Base-by-base conservation (phyloP, 2,797 vertebrate species). In the Uromys caudimaculatus region DNA sequence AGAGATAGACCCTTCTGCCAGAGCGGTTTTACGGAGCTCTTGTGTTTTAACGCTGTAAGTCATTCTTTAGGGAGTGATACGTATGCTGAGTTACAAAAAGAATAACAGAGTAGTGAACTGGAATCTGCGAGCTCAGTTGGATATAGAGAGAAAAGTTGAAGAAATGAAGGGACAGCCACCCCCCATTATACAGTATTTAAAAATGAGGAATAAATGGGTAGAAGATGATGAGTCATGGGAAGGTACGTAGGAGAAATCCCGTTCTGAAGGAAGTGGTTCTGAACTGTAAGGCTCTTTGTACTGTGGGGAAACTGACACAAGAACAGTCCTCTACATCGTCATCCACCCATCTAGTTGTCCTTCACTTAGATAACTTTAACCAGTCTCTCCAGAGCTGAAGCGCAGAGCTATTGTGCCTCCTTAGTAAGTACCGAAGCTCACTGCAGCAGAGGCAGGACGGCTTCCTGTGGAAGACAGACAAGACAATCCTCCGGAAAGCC, bases 11-110 rank as follows among this genome's bases (percentile, higher is more conserved):
- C 96, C 97, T 96, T 95, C 94, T 92, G 95, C 92, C 91, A 81
- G 67, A 52, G 10, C 87, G 50, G 27, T 93, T 97, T 97, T 97
- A 98, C 94, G 78, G 93, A 97, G 64, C 81, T 89, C 88, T 93
- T 90, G 91, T 73, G 94, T 96, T 87, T 96, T 93, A 58, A 58
- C 19, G 24, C 76, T 95, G 77, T 93, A 98, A 97, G 89, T 90
- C 91, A 92, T 91, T 89, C 94, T 97, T 97, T 97, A 96, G 97
- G 96, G 97, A 96, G 92, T 82, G 95, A 94, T 96, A 92, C 69
- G n/a, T 79, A 92, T 81, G 73, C 54, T 83, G 87, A 93, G 81
- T 93, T 81, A 76, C 58, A 79, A 88, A 92, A 96, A 95, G 96
- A 97, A 88, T 77, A 96, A 95, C 92, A 94, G 90, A 97, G 84